Evolutionary conservation across 2,113 vertebrate species (phyloP).

Genomic region (Carollia perspicillata): DNA sequence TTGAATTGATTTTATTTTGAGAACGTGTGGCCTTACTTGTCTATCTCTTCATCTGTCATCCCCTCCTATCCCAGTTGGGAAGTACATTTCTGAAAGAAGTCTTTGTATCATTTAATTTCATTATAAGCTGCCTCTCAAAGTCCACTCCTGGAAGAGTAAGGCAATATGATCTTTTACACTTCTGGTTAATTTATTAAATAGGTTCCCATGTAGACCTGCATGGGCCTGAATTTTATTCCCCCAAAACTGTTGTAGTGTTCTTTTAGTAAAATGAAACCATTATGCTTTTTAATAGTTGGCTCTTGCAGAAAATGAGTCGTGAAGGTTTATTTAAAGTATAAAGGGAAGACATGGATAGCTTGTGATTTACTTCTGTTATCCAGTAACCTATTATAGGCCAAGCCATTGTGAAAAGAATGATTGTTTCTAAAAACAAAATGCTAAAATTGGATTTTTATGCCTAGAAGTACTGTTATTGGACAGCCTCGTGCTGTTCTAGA

Average conservation of each 20-base stretch:
- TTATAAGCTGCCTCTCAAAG: neutral
- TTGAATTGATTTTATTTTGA: constrained; percentile 29
- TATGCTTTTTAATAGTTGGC: neutral
- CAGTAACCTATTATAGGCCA: neutral
- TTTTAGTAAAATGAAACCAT: neutral
- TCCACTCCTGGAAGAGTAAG: neutral
- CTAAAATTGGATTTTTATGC: neutral
- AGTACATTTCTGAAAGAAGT: constrained; percentile 22
- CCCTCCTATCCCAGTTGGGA: neutral
- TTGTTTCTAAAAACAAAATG: constrained; percentile 19
- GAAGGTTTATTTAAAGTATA: constrained; percentile 17
- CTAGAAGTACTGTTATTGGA: neutral
- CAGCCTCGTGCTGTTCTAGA: too few relatives aligned
- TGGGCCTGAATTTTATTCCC: neutral
- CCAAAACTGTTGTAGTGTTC: neutral
- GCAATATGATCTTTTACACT: neutral
- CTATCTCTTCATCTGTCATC: neutral
- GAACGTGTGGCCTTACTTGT: neutral
- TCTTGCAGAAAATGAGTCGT: neutral
- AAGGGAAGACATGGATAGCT: neutral
- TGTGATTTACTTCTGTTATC: neutral
- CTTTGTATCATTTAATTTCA: neutral
- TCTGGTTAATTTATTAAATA: neutral
- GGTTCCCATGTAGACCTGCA: neutral
- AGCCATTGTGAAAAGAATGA: neutral